Evolutionary conservation across 23 tunicate genomes (phyloP).

Genomic region (Halocynthia roretzi): DNA sequence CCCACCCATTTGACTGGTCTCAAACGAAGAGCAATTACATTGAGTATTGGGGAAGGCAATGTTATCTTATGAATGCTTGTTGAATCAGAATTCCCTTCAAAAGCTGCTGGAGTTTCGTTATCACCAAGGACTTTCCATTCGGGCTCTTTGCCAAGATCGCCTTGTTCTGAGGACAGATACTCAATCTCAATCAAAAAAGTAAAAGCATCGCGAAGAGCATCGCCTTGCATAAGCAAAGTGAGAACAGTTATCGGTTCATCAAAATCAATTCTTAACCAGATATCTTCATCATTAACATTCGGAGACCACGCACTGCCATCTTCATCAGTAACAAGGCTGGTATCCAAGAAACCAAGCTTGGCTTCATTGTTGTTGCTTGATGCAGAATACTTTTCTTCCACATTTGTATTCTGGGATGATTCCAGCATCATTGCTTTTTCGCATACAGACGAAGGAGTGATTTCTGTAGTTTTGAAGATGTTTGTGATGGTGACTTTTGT

Average conservation of each 20-base stretch:
- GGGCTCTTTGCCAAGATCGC: no score
- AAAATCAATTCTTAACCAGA: conserved; percentile 35
- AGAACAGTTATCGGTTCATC: conserved; percentile 38
- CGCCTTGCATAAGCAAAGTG: conserved; percentile 56
- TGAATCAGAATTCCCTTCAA: conserved; percentile 45
- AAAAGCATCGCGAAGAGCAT: conserved; percentile 1
- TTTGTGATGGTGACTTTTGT: conserved; percentile 29
- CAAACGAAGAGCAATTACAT: conserved; percentile 38
- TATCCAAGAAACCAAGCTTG: not conserved
- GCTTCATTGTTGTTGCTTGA: conserved; percentile 50
- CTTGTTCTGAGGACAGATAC: no score
- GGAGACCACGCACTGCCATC: conserved; percentile 23
- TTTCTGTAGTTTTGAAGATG: conserved; percentile 33
- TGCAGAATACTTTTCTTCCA: conserved; percentile 24
- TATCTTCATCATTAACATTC: not conserved
- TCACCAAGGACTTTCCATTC: no score
- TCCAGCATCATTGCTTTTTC: no score
- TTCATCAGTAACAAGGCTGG: not conserved
- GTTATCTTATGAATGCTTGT: conserved; percentile 5
- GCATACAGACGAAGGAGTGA: not conserved
- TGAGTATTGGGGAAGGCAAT: conserved; percentile 30
- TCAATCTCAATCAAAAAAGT: no score
- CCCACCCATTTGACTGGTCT: conserved; percentile 41
- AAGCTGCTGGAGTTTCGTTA: no score
- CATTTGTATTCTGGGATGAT: no score